phyloP scores from a whole-genome alignment of 2,797 vertebrate species.

The Lacerta bilineata region DNA sequence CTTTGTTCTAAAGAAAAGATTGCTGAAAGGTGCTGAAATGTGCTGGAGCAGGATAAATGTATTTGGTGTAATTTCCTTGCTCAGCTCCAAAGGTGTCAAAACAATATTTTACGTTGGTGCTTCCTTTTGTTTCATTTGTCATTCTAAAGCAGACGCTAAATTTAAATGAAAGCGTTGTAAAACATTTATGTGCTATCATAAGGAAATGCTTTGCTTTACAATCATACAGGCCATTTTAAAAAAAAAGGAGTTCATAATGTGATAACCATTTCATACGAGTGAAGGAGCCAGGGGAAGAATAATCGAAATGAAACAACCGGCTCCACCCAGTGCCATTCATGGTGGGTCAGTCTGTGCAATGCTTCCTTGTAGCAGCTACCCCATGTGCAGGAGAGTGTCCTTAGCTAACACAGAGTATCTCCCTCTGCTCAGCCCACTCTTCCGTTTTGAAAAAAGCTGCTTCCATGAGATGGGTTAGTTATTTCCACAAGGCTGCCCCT shows the following conservation, averaged over 20 bases:
- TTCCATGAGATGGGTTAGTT: too few relatives aligned
- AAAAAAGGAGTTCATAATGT: conserved; percentile 4
- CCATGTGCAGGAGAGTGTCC: too few relatives aligned
- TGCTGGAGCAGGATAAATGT: neutral
- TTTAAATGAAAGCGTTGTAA: conserved; percentile 30
- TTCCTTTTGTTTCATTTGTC: conserved; percentile 1
- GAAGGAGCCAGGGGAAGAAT: neutral
- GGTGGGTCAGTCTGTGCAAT: too few relatives aligned
- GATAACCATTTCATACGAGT: neutral
- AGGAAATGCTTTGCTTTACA: conserved; percentile 42
- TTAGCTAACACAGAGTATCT: too few relatives aligned
- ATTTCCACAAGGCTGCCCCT: too few relatives aligned
- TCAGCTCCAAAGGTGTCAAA: neutral
- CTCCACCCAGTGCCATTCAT: neutral
- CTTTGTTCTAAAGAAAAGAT: neutral
- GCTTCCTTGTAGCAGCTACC: neutral
- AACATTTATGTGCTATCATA: conserved; percentile 31
- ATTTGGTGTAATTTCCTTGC: conserved; percentile 4
- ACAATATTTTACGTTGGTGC: neutral
- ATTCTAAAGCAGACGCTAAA: conserved; percentile 19
- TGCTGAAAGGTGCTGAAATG: neutral
- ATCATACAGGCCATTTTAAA: conserved; percentile 1
- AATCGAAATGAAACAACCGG: neutral
- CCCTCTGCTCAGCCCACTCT: too few relatives aligned
- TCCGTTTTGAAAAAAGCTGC: too few relatives aligned